Conservation (phyloP, 1,140 invertebrate genomes). For the Penaeus japonicus region DNA sequence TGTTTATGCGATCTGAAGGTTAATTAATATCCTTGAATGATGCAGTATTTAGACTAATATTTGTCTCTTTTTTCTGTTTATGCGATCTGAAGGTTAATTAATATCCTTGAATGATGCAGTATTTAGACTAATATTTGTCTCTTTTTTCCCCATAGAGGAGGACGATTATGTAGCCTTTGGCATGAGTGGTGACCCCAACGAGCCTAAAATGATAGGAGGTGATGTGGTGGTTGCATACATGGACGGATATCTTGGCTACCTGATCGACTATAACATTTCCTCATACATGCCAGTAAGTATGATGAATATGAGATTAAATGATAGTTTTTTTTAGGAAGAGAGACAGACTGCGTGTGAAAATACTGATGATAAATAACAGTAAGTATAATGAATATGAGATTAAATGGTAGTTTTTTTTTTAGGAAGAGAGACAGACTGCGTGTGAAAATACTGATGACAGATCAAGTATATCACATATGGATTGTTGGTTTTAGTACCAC, state of each 20-base stretch:
- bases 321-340: too few species aligned
- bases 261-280: constrained; percentile 85
- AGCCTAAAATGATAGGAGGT: constrained; percentile 83
- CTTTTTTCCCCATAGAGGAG: constrained; percentile 67
- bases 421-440: too few species aligned
- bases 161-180: constrained; percentile 89
- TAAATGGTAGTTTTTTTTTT: too few species aligned
- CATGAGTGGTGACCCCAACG: constrained; percentile 76
- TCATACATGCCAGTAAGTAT: constrained; percentile 77
- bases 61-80: constrained; percentile 14
- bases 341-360: too few species aligned
- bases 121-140: neutral
- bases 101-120: neutral
- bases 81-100: too few species aligned
- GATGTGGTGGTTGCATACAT: constrained; percentile 83
- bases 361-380: too few species aligned
- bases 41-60: neutral
- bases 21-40: neutral
- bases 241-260: constrained; percentile 76
- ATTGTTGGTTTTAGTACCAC: too few species aligned
- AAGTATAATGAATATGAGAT: too few species aligned
- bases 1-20: too few species aligned
- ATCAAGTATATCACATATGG: too few species aligned
- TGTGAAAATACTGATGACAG: too few species aligned
- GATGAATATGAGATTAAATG: neutral